Base-by-base conservation (phyloP, 2,888 invertebrate species). In the Polylopha cassiicola region DNA sequence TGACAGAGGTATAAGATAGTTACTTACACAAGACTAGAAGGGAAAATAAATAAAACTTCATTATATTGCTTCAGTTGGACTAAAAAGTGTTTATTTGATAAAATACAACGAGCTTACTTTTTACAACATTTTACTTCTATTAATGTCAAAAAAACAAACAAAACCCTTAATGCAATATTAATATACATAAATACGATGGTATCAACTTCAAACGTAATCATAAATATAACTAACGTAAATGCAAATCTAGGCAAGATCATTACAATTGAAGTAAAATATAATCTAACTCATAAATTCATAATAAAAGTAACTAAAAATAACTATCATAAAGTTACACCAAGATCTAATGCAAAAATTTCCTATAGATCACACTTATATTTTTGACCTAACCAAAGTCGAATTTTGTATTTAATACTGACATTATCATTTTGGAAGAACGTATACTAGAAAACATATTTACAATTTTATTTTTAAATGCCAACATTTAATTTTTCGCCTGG, bases 51-150 rank as follows among this genome's bases (percentile, higher is more conserved):
- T 74, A 72, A 85, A 84, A 82, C 72, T 58, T 61, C 74, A 50
- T 49, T 53, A 46, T 81, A 78, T 82, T 80, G 81, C 80, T 84
- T 85, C 82, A 84, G 84, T 85, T 84, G 85, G 85, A 85, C 84
- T 85, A 85, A 85, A 85, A 85, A 84, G 84, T 85, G 84, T 85
- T 85, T 85, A 85, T 82, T 85, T 82, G 84, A 84, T 85, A 85
- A 85, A 85, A 85, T 85, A 85, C 85, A 85, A 85, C 84, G 84
- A 85, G 82, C 84, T 85, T 85, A 85, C 82, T 84, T 85, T 84
- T 85, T 85, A 84, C 85, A 85, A 85, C 84, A 85, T 85, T 85
- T 85, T 82, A 84, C 76, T 82, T 80, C 81, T 82, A 84, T 74
- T 71, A 82, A 82, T 80, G 81, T 80, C 78, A 81, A 82, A 84